These are phyloP conservation scores for Ennomos fuscantarius DNA, from an alignment of 2,888 invertebrate genomes.

Conservation along the genomic window DNA sequence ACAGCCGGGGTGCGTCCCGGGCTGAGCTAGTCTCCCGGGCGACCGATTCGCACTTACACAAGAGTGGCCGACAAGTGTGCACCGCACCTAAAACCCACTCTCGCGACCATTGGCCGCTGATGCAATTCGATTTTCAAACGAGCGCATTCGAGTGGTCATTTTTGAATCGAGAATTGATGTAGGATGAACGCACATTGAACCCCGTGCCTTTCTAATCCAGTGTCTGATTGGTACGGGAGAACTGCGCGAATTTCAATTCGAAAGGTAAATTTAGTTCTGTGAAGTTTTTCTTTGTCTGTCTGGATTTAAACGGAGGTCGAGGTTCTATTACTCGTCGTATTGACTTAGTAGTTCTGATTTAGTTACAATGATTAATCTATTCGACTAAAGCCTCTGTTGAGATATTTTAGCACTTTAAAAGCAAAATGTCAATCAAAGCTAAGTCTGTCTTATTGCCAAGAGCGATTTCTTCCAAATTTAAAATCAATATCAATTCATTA, in stretches of 20 bases:
- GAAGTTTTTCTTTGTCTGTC: constrained; percentile 8
- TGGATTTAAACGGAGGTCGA: neutral
- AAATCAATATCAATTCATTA: neutral
- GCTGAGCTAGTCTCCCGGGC: constrained; percentile 77
- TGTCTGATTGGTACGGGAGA: constrained; percentile 33
- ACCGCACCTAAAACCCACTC: constrained; percentile 53
- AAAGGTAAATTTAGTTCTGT: constrained; percentile 13
- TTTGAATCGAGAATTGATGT: constrained; percentile 43
- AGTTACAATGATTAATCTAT: constrained; percentile 2
- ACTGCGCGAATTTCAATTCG: constrained; percentile 21
- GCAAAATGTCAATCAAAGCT: too few species aligned
- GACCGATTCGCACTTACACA: constrained; percentile 68
- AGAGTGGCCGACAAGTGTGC: constrained; percentile 57
- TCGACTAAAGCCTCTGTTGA: neutral
- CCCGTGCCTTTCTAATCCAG: constrained; percentile 18
- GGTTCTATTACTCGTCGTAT: constrained; percentile 4
- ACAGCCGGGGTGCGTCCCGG: constrained; percentile 61
- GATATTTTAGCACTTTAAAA: too few species aligned
- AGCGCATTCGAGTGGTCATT: constrained; percentile 23
- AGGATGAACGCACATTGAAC: constrained; percentile 36
- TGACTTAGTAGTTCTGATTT: constrained; percentile 1
- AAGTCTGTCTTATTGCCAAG: too few species aligned
- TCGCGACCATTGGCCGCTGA: constrained; percentile 47
- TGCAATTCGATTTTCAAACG: constrained; percentile 54
- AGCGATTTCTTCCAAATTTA: too few species aligned